Percentiles rank a stretch among this genome's conserved stretches.
phyloP scores from a whole-genome alignment of 2,113 vertebrate genomes.

The Tretioscincus oriximinensis region DNA sequence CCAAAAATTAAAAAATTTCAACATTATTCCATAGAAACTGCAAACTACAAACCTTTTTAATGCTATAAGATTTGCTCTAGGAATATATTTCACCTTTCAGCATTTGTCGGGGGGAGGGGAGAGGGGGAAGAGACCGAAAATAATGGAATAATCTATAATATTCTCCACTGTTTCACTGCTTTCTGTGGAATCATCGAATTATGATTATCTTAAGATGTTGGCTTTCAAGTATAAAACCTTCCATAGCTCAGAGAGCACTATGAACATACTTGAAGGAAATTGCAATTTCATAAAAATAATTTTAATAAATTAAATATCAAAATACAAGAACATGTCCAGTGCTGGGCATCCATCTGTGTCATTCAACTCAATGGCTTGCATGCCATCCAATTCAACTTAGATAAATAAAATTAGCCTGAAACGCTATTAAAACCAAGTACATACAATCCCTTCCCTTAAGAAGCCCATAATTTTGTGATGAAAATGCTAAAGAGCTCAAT shows the following conservation, averaged over 20 bases:
- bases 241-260: not conserved
- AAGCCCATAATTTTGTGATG: not conserved
- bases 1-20: slow-evolving; percentile 22
- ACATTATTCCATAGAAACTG: slow-evolving; percentile 17
- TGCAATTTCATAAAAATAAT: not conserved
- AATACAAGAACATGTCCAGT: not conserved
- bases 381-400: not conserved
- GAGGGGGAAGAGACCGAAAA: not conserved
- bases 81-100: not conserved
- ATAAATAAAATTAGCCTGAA: not conserved
- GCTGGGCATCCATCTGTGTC: not conserved
- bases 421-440: not conserved
- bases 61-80: slow-evolving; percentile 40
- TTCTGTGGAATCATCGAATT: not conserved
- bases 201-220: not conserved
- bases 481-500: not conserved
- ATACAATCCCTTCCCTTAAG: not conserved
- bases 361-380: not conserved
- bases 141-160: not conserved
- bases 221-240: not conserved
- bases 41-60: slow-evolving; percentile 53
- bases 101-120: not conserved
- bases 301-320: not conserved
- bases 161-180: not conserved
- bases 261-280: not conserved